Evolutionary conservation across 2,113 vertebrate genomes (phyloP).

Genomic region (Rhinolophus ferrumequinum): DNA sequence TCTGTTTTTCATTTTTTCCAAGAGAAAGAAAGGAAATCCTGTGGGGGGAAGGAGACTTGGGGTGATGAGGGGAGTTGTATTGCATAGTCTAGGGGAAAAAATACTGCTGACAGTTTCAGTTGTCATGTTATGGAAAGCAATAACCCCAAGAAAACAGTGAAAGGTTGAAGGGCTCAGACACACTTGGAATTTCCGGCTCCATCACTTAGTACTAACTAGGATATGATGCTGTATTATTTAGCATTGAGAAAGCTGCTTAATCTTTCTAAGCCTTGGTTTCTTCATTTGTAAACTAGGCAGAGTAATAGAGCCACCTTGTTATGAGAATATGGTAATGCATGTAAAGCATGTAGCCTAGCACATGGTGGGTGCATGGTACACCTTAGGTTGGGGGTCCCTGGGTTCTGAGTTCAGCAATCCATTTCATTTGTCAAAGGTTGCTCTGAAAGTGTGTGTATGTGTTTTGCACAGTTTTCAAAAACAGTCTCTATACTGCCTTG

Average conservation of each 20-base stretch:
- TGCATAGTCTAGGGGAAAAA: slow-evolving; percentile 5
- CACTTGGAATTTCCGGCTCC: neutral
- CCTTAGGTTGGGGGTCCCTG: neutral
- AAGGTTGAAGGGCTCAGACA: neutral
- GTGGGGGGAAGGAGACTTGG: neutral
- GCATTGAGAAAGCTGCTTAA: neutral
- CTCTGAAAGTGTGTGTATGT: neutral
- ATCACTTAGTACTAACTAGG: neutral
- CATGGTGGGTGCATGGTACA: neutral
- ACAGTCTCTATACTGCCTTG: neutral
- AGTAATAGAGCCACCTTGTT: neutral
- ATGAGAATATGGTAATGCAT: neutral
- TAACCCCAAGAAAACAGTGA: neutral
- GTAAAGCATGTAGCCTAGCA: neutral
- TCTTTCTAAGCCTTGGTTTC: neutral
- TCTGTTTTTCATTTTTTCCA: neutral
- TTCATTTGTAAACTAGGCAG: neutral
- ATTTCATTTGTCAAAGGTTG: neutral
- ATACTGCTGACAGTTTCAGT: neutral
- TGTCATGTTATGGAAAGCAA: neutral
- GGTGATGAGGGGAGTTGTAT: neutral
- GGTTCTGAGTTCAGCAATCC: neutral
- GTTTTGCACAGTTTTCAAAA: neutral
- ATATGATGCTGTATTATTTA: neutral
- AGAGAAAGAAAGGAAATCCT: neutral